A percentile compares a stretch with the other conserved stretches of the same genome.
Evolutionary conservation across 2,797 vertebrate genomes (phyloP).

Genomic region (Gallinago nigripennis): DNA sequence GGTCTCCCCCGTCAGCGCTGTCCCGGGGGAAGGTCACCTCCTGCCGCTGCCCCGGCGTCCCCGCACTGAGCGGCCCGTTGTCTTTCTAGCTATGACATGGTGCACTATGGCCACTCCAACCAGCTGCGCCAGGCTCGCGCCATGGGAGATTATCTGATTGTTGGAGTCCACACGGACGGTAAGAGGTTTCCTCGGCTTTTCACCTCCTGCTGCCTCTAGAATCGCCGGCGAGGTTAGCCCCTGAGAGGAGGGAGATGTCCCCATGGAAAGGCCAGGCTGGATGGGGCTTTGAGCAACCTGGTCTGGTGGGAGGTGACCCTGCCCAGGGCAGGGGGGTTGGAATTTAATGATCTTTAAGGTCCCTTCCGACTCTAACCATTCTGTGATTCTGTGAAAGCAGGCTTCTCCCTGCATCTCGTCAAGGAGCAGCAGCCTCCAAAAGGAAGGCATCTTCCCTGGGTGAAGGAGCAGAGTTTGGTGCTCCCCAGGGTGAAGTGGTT

Average conservation of each 20-base stretch:
- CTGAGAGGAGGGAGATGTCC: accelerated
- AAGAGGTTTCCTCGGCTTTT: constrained; percentile 18
- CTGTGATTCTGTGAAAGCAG: too few species aligned
- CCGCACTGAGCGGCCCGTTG: not conserved
- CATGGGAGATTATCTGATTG: constrained; percentile 94
- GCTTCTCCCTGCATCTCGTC: too few species aligned
- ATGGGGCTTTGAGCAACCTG: too few species aligned
- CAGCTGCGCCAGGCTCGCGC: constrained; percentile 94
- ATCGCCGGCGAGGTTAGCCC: not conserved
- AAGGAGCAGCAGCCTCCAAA: not conserved
- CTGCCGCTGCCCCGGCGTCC: not conserved
- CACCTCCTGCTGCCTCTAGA: not conserved
- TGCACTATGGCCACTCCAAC: constrained; percentile 95
- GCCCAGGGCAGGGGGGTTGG: too few species aligned
- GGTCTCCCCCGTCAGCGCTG: not conserved
- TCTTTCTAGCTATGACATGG: constrained; percentile 92
- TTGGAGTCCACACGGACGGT: constrained; percentile 96
- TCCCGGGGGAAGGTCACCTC: not conserved
- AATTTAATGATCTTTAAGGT: too few species aligned
- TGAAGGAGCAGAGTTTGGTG: accelerated
- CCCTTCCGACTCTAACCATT: too few species aligned
- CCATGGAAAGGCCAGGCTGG: too few species aligned
- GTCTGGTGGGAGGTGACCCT: too few species aligned
- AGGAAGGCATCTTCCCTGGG: not conserved
- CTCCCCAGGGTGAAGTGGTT: not conserved